These are phyloP conservation scores for Leucophenga varia DNA, from an alignment of 1,140 invertebrate genomes.

Conservation along the genomic window DNA sequence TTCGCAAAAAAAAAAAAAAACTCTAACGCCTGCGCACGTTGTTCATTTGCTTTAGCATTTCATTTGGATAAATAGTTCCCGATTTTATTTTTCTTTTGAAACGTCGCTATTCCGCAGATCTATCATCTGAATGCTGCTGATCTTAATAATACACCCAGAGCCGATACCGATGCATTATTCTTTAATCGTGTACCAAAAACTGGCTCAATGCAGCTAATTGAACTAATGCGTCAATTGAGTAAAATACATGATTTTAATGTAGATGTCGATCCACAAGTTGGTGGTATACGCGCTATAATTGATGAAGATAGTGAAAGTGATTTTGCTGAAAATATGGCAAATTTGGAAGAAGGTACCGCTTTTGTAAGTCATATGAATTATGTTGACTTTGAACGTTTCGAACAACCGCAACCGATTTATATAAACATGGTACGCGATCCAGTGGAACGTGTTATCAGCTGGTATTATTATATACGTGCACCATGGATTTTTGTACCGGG, in stretches of 20 bases:
- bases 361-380: slow-evolving; percentile 48
- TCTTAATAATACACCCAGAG: slow-evolving; percentile 76
- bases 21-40: too few species aligned
- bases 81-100: background rate
- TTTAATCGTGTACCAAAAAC: slow-evolving; percentile 91
- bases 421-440: slow-evolving; percentile 87
- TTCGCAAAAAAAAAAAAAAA: too few species aligned
- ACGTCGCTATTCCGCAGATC: slow-evolving; percentile 30
- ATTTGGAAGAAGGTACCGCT: slow-evolving; percentile 37
- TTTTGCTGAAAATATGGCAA: slow-evolving; percentile 38
- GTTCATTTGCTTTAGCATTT: too few species aligned
- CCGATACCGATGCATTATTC: slow-evolving; percentile 74
- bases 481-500: slow-evolving; percentile 66
- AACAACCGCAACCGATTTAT: slow-evolving; percentile 79
- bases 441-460: slow-evolving; percentile 85
- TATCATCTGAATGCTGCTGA: slow-evolving; percentile 31
- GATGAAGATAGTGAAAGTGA: slow-evolving; percentile 30
- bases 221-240: slow-evolving; percentile 73
- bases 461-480: slow-evolving; percentile 79
- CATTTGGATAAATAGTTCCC: background rate
- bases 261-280: slow-evolving; percentile 41
- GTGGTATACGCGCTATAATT: slow-evolving; percentile 31
- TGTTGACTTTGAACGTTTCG: slow-evolving; percentile 68
- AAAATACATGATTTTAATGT: slow-evolving; percentile 67
- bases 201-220: slow-evolving; percentile 81